phyloP scores from a whole-genome alignment of 2,797 vertebrate genomes.

The Acomys russatus region DNA sequence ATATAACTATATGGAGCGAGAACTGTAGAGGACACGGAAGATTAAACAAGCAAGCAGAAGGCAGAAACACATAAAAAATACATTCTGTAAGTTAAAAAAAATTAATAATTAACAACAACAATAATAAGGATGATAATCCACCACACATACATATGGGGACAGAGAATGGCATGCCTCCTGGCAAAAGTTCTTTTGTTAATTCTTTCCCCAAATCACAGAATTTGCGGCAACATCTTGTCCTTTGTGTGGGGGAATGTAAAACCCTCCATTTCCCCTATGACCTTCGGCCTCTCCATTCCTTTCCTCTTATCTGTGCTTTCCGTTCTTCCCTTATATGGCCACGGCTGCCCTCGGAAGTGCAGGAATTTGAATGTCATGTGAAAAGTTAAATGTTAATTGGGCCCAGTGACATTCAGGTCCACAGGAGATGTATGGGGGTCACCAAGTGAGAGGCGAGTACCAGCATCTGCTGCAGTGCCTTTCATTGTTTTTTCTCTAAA shows the following conservation, averaged over 20 bases:
- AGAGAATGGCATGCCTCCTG: neutral
- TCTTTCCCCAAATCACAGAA: slow-evolving; percentile 33
- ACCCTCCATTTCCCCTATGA: slow-evolving; percentile 25
- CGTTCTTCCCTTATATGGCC: slow-evolving; percentile 75
- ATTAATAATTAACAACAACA: neutral
- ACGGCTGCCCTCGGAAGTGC: slow-evolving; percentile 74
- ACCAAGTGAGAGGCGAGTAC: slow-evolving; percentile 30
- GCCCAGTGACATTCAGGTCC: slow-evolving; percentile 77
- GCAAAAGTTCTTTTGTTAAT: neutral
- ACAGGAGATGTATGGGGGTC: slow-evolving; percentile 76
- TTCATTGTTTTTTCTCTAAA: slow-evolving; percentile 70
- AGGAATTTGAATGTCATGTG: slow-evolving; percentile 84
- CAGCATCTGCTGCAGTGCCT: slow-evolving; percentile 55
- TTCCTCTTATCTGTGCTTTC: slow-evolving; percentile 63
- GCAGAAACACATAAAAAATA: slow-evolving; percentile 12
- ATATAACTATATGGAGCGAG: neutral
- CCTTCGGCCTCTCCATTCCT: slow-evolving; percentile 71
- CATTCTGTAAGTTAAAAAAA: slow-evolving; percentile 45
- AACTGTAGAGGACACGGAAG: neutral
- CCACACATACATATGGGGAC: neutral
- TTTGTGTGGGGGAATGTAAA: slow-evolving; percentile 67
- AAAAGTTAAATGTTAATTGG: slow-evolving; percentile 79
- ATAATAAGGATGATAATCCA: neutral
- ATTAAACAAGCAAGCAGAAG: neutral
- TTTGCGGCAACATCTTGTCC: slow-evolving; percentile 54